phyloP scores from a whole-genome alignment of 2,888 invertebrate genomes.

The Habroteleia sp. region DNA sequence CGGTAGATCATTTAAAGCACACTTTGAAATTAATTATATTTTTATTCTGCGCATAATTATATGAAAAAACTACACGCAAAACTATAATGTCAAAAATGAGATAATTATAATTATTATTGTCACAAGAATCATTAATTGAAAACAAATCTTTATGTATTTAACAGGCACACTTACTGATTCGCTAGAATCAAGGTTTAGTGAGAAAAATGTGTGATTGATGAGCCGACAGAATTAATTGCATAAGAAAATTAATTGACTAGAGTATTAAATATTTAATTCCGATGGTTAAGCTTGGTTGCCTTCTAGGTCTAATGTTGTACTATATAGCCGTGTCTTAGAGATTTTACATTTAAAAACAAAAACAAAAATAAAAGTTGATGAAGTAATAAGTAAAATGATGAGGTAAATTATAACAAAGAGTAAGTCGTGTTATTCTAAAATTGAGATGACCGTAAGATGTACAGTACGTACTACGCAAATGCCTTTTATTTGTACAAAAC shows the following conservation, averaged over 20 bases:
- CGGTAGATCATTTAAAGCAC: no score
- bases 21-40: no score
- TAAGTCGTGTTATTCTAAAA: slow-evolving; percentile 50
- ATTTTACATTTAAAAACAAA: slow-evolving; percentile 33
- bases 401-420: slow-evolving; percentile 18
- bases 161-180: slow-evolving; percentile 7
- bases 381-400: slow-evolving; percentile 13
- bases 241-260: slow-evolving; percentile 35
- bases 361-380: slow-evolving; percentile 15
- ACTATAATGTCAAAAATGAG: no score
- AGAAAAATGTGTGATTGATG: slow-evolving; percentile 6
- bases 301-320: slow-evolving; percentile 61
- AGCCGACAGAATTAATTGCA: slow-evolving; percentile 18
- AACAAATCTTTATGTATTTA: neutral
- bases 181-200: neutral
- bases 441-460: slow-evolving; percentile 39
- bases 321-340: slow-evolving; percentile 51
- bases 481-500: slow-evolving; percentile 62
- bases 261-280: slow-evolving; percentile 52
- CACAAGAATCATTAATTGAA: no score
- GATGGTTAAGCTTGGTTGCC: slow-evolving; percentile 57
- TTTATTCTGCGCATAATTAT: no score
- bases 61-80: no score
- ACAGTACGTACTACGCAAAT: slow-evolving; percentile 50
- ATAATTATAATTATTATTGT: no score